Conservation (phyloP, 2,888 invertebrate species). For the Nemotelus pantherinus region DNA sequence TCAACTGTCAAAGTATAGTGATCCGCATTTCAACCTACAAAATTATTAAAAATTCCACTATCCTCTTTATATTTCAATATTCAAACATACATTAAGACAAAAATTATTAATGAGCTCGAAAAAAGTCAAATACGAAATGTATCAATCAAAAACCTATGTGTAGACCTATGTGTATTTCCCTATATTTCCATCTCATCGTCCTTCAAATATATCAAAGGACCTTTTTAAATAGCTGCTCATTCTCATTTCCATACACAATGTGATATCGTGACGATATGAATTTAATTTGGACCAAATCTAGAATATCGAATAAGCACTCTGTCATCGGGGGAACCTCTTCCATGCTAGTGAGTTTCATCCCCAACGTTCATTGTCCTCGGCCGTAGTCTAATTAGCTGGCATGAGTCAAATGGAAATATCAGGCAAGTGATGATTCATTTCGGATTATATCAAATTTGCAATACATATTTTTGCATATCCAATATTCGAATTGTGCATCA, state of each 20-base stretch:
- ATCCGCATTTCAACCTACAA: too few species aligned
- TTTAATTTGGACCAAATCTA: conserved; percentile 10
- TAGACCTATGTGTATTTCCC: too few species aligned
- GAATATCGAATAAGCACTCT: not conserved
- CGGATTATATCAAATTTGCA: conserved; percentile 41
- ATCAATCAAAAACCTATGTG: too few species aligned
- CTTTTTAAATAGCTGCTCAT: conserved; percentile 1
- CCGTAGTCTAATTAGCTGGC: conserved; percentile 35
- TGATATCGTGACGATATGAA: conserved; percentile 26
- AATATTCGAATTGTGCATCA: conserved; percentile 16
- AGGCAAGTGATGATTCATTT: conserved; percentile 28
- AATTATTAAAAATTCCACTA: too few species aligned
- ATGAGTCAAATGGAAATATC: conserved; percentile 36
- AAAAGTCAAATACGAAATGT: too few species aligned
- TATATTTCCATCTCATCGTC: too few species aligned
- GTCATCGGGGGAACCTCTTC: not conserved
- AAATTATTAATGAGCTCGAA: too few species aligned
- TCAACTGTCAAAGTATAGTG: too few species aligned
- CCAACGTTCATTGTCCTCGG: conserved; percentile 32
- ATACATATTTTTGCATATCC: conserved; percentile 51
- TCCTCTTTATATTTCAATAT: too few species aligned
- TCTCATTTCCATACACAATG: not conserved
- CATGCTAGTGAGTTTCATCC: conserved; percentile 28
- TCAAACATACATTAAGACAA: too few species aligned
- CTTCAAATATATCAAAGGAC: conserved; percentile 7